Evolutionary conservation across 2,888 invertebrate species (phyloP), one percentile per base, ranked within the genome.

Genomic region (Acanthacorydalis orientalis): DNA sequence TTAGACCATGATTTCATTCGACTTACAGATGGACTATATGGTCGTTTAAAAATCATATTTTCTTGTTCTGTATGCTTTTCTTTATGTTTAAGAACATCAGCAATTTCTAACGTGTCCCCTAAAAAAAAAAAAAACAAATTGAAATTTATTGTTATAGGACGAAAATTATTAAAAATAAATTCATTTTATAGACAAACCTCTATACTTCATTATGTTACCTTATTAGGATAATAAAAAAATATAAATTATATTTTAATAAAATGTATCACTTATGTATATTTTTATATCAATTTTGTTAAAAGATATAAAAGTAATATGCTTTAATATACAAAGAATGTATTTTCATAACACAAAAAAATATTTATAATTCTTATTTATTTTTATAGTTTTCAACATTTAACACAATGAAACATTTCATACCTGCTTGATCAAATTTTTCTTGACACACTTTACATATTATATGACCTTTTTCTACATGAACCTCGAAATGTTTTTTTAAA

Each of bases 391-490:
- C 23, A 23, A 23, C 6, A 23, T 23, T 23, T 23, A 23, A 23
- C 6, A 23, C 2, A 23, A 23, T 23, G 6, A 23, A 23, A 23
- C 6, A 2, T 4, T 23, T 23, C 6, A 23, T 23, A 23, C 23
- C 23, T 23, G 23, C 23, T 23, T 31, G 31, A 15, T 44, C 34
- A 15, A 46, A 46, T 16, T 10, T n/a, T n/a, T 38, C 31, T 2
- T 39, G 15, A 15, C 46, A 46, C 3, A 46, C 46, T 46, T 46
- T 46, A 40, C 46, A 46, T 12, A 12, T 32, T 10, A 32, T 39
- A 16, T 46, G 46, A 14, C 46, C 46, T 32, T 46, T 46, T 33
- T 46, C 46, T 16, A 46, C 32, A 32, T 46, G 46, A 12, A 40
- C 23, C 12, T 46, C 46, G 11, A 46, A 46, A 41, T 46, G 46